Evolutionary conservation across 2,113 vertebrate genomes (phyloP).

Genomic region (Falcunculus frontatus): DNA sequence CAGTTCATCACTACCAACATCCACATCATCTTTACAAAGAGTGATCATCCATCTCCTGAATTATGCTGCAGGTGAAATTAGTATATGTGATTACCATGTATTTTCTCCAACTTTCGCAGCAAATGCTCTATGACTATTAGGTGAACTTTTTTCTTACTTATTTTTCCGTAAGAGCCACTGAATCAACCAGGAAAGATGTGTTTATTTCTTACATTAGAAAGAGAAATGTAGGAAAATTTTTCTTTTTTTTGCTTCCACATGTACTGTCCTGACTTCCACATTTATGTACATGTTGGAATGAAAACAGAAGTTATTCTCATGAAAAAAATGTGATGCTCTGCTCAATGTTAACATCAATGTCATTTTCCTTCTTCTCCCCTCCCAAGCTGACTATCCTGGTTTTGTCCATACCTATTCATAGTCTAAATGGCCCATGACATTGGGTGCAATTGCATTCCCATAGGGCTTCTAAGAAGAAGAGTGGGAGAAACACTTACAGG

Average conservation of each 20-base stretch:
- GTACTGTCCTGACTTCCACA: background rate
- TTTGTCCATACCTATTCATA: background rate
- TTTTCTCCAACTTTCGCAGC: background rate
- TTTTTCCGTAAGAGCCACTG: background rate
- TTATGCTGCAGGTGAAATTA: background rate
- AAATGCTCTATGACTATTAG: background rate
- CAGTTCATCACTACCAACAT: background rate
- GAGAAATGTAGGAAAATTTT: background rate
- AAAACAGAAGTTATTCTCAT: background rate
- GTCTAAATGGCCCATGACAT: background rate
- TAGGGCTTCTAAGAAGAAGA: background rate
- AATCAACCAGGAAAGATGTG: background rate
- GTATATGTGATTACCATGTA: background rate
- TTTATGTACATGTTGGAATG: background rate
- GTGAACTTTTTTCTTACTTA: background rate
- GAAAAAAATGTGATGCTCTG: background rate
- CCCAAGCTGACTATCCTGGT: background rate
- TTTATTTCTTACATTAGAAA: background rate
- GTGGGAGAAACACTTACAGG: background rate
- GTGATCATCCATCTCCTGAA: background rate
- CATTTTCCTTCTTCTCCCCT: background rate
- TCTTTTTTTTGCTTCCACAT: background rate
- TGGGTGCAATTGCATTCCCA: background rate
- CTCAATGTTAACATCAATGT: background rate
- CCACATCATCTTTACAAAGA: background rate